These are phyloP conservation scores for Engraulis encrasicolus DNA, from an alignment of 2,113 vertebrate genomes.

Conservation along the genomic window DNA sequence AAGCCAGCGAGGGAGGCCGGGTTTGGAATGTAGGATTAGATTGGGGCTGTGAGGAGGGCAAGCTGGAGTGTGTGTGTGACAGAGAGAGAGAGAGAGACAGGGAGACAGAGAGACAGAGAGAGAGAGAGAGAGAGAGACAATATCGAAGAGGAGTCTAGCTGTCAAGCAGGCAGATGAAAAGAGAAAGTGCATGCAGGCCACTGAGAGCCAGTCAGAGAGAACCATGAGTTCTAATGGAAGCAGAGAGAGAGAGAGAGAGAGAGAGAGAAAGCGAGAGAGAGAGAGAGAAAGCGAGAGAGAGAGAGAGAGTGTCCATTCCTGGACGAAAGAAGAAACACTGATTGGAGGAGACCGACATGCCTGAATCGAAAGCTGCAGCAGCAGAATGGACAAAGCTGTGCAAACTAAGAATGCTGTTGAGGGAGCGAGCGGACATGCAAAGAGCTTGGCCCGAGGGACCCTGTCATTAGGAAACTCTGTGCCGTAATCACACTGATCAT, in stretches of 20 bases:
- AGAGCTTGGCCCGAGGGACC: background rate
- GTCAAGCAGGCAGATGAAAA: background rate
- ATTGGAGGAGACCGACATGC: background rate
- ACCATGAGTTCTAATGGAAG: background rate
- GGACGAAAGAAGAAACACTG: background rate
- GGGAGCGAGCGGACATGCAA: background rate
- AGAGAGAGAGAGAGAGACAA: too few relatives aligned
- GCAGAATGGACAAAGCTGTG: background rate
- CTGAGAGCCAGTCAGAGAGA: background rate
- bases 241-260: background rate
- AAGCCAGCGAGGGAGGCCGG: constrained; percentile 21
- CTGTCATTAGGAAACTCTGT: background rate
- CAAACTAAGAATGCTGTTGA: constrained; percentile 1
- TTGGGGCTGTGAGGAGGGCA: background rate
- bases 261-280: too few relatives aligned
- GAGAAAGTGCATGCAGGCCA: background rate
- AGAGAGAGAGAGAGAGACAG: too few relatives aligned
- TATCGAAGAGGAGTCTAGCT: background rate
- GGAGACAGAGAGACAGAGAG: too few relatives aligned
- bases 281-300: too few relatives aligned
- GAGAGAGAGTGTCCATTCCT: too few relatives aligned
- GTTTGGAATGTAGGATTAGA: constrained; percentile 32
- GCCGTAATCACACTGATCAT: background rate
- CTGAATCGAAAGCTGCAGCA: background rate
- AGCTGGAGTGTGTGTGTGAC: background rate